phyloP scores from a whole-genome alignment of 2,113 vertebrate genomes.

The Peromyscus leucopus region DNA sequence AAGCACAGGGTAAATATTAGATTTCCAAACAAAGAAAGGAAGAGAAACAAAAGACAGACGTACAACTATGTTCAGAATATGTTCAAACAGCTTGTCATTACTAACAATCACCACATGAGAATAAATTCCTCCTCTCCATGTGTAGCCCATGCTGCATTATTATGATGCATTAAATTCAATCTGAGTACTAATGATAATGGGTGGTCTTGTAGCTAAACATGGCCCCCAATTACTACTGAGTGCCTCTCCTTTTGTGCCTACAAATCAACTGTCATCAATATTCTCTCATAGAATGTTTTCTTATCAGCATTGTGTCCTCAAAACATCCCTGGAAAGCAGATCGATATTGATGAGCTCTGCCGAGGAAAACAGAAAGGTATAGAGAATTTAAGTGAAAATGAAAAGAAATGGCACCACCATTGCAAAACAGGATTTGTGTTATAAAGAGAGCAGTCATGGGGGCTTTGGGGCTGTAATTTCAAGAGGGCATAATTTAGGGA shows the following conservation, averaged over 20 bases:
- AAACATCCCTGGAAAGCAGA: constrained; percentile 69
- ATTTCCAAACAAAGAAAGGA: constrained; percentile 65
- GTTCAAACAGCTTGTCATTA: constrained; percentile 65
- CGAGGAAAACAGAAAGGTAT: constrained; percentile 55
- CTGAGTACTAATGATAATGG: constrained; percentile 55
- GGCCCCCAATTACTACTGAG: constrained; percentile 59
- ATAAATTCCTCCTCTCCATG: constrained; percentile 58
- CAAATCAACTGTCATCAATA: constrained; percentile 74
- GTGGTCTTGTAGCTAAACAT: constrained; percentile 65
- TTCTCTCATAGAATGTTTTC: constrained; percentile 66
- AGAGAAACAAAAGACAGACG: constrained; percentile 55
- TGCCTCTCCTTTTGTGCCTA: constrained; percentile 69
- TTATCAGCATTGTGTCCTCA: constrained; percentile 70
- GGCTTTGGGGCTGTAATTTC: not conserved
- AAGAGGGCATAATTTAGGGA: constrained; percentile 9
- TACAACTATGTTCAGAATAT: constrained; percentile 43
- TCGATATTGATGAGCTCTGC: constrained; percentile 59
- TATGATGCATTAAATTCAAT: constrained; percentile 72
- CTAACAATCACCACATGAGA: constrained; percentile 63
- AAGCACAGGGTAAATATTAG: constrained; percentile 54
- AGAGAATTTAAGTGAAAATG: constrained; percentile 66
- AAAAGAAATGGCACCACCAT: not conserved
- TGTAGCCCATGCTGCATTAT: constrained; percentile 60
- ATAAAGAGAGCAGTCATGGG: constrained; percentile 52
- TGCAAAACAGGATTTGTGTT: constrained; percentile 40